Conservation (phyloP, 1,140 invertebrate species). For the Hesperophylax magnus region DNA sequence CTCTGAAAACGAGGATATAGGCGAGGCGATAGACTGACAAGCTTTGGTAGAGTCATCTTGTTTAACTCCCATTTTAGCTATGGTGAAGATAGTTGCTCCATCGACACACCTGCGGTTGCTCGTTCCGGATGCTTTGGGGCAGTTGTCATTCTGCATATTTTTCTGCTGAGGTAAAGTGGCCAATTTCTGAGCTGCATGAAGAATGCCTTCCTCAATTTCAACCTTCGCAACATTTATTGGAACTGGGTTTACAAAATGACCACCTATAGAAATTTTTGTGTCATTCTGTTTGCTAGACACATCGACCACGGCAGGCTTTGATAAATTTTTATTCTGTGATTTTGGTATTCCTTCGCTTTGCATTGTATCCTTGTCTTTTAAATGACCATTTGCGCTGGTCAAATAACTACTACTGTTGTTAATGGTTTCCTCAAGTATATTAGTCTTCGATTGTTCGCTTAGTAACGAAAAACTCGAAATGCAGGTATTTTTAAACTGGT, state of each 20-base stretch:
- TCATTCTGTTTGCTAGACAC: too few relatives aligned
- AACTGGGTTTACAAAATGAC: neutral
- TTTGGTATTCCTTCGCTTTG: too few relatives aligned
- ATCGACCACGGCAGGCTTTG: too few relatives aligned
- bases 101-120: constrained; percentile 32
- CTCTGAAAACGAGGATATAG: constrained; percentile 49
- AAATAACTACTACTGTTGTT: neutral
- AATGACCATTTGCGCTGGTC: neutral
- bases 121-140: neutral
- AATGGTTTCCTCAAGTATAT: neutral
- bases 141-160: neutral
- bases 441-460: constrained; percentile 26
- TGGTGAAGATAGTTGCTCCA: constrained; percentile 52
- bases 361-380: too few relatives aligned
- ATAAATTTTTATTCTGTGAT: too few relatives aligned
- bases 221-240: neutral
- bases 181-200: neutral
- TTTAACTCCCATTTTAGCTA: constrained; percentile 46
- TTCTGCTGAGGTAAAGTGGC: neutral
- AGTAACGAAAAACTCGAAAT: constrained; percentile 27
- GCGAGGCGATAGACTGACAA: constrained; percentile 53
- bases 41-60: constrained; percentile 47
- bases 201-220: neutral
- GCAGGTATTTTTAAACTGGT: constrained; percentile 26
- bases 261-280: too few relatives aligned